phyloP scores from a whole-genome alignment of 2,797 vertebrate species.

The Pempheris klunzingeri region DNA sequence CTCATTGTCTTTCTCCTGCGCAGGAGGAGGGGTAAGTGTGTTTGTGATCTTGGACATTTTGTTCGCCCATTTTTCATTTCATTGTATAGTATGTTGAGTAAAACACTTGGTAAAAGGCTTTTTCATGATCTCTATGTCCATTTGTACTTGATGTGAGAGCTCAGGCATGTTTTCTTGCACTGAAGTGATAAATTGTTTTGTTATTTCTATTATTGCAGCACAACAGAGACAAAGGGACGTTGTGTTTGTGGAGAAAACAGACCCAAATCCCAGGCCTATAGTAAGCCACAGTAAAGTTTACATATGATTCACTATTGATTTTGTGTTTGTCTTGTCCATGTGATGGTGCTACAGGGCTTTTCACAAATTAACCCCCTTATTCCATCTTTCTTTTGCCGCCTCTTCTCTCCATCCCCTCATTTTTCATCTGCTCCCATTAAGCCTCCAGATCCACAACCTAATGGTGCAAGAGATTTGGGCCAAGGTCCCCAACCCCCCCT shows the following conservation, averaged over 20 bases:
- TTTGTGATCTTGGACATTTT: constrained; percentile 7
- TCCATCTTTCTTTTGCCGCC: constrained; percentile 55
- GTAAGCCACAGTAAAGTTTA: constrained; percentile 73
- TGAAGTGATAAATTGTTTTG: neutral
- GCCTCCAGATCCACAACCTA: constrained; percentile 67
- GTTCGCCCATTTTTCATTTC: constrained; percentile 3
- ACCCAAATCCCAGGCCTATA: constrained; percentile 59
- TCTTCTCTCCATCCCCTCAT: constrained; percentile 45
- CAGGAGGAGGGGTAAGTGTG: constrained; percentile 69
- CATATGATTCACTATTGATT: constrained; percentile 60
- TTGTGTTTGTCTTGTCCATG: constrained; percentile 50
- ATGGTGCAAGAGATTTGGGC: constrained; percentile 54
- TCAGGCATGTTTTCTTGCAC: neutral
- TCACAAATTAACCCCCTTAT: constrained; percentile 47
- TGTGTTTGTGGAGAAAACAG: constrained; percentile 57
- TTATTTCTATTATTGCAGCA: constrained; percentile 63
- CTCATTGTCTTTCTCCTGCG: constrained; percentile 77
- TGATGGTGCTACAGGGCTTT: constrained; percentile 46
- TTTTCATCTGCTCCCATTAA: constrained; percentile 66
- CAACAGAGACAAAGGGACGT: constrained; percentile 52
- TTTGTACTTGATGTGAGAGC: neutral
- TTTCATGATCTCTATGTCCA: neutral
- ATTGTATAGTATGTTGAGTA: constrained; percentile 1
- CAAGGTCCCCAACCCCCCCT: constrained; percentile 67
- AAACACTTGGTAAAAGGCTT: neutral